Base-by-base conservation (phyloP, 2,888 invertebrate genomes). In the Osmoderma eremita region DNA sequence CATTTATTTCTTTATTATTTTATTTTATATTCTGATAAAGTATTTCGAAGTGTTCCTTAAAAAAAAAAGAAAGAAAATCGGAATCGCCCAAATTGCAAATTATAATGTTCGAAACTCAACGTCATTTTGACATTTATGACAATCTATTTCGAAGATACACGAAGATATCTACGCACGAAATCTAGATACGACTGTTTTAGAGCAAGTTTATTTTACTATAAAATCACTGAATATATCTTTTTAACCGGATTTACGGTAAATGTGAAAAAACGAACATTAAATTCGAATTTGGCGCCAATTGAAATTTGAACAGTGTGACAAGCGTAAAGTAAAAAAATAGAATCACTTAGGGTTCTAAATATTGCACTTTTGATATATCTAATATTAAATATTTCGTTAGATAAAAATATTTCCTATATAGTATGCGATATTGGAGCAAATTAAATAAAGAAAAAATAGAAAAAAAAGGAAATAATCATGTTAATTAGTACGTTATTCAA, bases 331-430 rank as follows among this genome's bases (percentile, higher is more conserved):
- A 58, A 54, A 8, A 51, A 64, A 12, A 41, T 45, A 62, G 45
- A n/a, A n/a, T 56, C 53, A 65, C 65, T 58, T 70, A 65, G 58
- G 78, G 70, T 80, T 79, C 79, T 81, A 81, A 81, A 79, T 82
- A 82, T 82, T 82, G 82, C 82, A 82, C 81, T 53, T 50, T 22
- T 38, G 36, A 51, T 51, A 53, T 18, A 18, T 36, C 53, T 53
- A 53, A 53, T 18, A 53, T 53, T 53, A 53, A 38, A 53, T 30
- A 51, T 53, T 36, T 13, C 24, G 22, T 36, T 53, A 53, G n/a
- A n/a, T 53, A 36, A 36, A 53, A 51, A 13, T 41, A 41, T 41
- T n/a, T 41, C 24, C 12, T 41, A 41, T 41, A 10, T 42, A 36
- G 42, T 17, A 15, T 3, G 5, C 36, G 10, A 36, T 36, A 36